Evolutionary conservation across 2,797 vertebrate genomes (phyloP).

Genomic region (Rousettus madagascariensis): DNA sequence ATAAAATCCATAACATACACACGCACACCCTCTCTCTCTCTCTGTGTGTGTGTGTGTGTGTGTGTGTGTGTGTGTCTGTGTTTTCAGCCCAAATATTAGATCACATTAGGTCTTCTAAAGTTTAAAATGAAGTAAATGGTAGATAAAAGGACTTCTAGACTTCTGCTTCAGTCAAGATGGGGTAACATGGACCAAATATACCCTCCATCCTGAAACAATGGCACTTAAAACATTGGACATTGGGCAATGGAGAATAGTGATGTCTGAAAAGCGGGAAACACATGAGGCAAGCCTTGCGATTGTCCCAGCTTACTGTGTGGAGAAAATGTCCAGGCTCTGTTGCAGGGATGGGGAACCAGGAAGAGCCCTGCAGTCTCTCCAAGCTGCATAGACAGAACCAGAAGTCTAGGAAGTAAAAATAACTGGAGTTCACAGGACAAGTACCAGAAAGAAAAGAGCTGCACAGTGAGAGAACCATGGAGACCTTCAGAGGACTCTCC

Average conservation of each 20-base stretch:
- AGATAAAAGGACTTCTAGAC: not conserved
- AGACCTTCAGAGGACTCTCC: not conserved
- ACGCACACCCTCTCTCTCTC: too few species aligned
- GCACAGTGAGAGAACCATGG: not conserved
- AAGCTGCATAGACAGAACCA: not conserved
- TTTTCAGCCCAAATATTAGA: not conserved
- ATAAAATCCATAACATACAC: not conserved
- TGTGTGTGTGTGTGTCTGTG: too few species aligned
- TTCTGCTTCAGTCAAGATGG: not conserved
- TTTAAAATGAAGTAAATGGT: not conserved
- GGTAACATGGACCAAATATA: not conserved
- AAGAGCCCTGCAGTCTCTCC: not conserved
- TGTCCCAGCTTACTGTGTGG: not conserved
- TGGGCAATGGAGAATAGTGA: too few species aligned
- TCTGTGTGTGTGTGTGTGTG: too few species aligned
- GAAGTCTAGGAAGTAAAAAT: not conserved
- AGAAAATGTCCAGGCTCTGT: not conserved
- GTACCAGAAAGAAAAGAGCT: not conserved
- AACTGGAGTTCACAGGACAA: not conserved
- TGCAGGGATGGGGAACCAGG: rapidly evolving
- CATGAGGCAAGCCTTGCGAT: not conserved
- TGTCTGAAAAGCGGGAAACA: not conserved
- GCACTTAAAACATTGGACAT: not conserved
- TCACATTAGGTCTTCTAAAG: not conserved
- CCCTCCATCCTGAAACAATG: not conserved